phyloP scores from a whole-genome alignment of 2,797 vertebrate genomes.

The Pseudomugil gertrudae region DNA sequence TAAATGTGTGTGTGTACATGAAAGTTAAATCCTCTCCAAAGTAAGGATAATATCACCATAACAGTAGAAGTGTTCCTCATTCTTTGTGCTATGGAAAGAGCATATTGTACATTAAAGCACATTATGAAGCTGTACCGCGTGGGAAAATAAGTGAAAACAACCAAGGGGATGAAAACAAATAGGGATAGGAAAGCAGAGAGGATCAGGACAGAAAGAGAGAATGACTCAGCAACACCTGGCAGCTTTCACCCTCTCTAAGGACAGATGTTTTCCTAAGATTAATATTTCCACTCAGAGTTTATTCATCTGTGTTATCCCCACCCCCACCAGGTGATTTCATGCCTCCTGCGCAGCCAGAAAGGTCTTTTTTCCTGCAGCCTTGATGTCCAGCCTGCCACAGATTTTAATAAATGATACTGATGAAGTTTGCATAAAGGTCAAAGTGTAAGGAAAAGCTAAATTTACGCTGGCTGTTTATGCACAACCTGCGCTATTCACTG shows the following conservation, averaged over 20 bases:
- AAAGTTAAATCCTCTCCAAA: too few species aligned
- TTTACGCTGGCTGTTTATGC: constrained; percentile 58
- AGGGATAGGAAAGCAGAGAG: constrained; percentile 41
- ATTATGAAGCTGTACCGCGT: constrained; percentile 35
- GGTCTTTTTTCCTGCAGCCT: constrained; percentile 25
- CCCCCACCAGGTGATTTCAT: constrained; percentile 73
- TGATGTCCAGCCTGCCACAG: constrained; percentile 52
- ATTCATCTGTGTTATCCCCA: constrained; percentile 62
- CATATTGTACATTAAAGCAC: constrained; percentile 43
- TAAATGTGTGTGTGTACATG: too few species aligned
- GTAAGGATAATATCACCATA: too few species aligned
- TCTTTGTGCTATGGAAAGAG: constrained; percentile 18
- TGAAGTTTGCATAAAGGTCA: constrained; percentile 36
- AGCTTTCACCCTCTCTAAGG: constrained; percentile 37
- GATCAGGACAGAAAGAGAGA: constrained; percentile 36
- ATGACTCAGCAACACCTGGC: constrained; percentile 56
- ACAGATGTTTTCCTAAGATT: constrained; percentile 73
- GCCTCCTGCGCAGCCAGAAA: constrained; percentile 62
- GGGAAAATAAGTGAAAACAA: constrained; percentile 23
- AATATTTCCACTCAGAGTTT: constrained; percentile 69
- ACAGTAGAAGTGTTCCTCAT: too few species aligned
- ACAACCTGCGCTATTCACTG: constrained; percentile 22
- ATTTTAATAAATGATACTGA: constrained; percentile 70
- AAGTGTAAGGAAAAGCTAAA: constrained; percentile 40
- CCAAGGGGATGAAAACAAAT: constrained; percentile 50